phyloP scores from a whole-genome alignment of 2,888 invertebrate species.

The Drosophila lacicola region DNA sequence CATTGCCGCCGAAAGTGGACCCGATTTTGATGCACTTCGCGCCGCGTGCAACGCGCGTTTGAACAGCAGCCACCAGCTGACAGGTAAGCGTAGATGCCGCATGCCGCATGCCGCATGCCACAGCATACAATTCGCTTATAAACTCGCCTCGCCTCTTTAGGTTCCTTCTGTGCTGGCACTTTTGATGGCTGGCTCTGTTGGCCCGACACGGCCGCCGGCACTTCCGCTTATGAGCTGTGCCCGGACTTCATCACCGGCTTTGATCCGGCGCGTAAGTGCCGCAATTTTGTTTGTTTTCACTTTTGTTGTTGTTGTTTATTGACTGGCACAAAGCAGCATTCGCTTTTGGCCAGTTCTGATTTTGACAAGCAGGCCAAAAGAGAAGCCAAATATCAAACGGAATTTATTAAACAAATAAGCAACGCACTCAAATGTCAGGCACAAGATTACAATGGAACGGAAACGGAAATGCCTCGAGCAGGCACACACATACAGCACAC shows the following conservation, averaged over 20 bases:
- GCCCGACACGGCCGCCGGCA: conserved; percentile 90
- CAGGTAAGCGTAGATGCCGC: conserved; percentile 66
- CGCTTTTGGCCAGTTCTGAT: conserved; percentile 47
- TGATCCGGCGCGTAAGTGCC: conserved; percentile 89
- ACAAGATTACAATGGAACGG: conserved; percentile 45
- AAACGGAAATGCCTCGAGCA: conserved; percentile 46
- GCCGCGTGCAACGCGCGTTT: conserved; percentile 79
- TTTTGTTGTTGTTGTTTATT: conserved; percentile 29
- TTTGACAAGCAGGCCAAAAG: conserved; percentile 49
- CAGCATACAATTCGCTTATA: conserved; percentile 19
- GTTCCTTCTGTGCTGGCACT: conserved; percentile 89
- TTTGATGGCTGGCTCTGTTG: conserved; percentile 94
- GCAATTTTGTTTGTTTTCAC: conserved; percentile 18
- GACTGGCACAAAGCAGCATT: conserved; percentile 53
- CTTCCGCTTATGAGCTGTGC: conserved; percentile 88
- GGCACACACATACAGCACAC: conserved; percentile 9
- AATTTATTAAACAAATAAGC: conserved; percentile 28
- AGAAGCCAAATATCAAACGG: conserved; percentile 9
- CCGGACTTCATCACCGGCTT: conserved; percentile 92
- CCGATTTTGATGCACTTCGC: conserved; percentile 76
- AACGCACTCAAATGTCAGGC: conserved; percentile 40
- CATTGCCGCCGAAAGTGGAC: conserved; percentile 59
- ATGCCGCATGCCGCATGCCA: neutral
- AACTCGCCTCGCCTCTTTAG: conserved; percentile 80
- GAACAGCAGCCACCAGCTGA: conserved; percentile 66